A percentile compares a stretch with the other conserved stretches of the same genome.
Conservation (phyloP, 2,797 vertebrate genomes). For the Pseudochirops corinnae region DNA sequence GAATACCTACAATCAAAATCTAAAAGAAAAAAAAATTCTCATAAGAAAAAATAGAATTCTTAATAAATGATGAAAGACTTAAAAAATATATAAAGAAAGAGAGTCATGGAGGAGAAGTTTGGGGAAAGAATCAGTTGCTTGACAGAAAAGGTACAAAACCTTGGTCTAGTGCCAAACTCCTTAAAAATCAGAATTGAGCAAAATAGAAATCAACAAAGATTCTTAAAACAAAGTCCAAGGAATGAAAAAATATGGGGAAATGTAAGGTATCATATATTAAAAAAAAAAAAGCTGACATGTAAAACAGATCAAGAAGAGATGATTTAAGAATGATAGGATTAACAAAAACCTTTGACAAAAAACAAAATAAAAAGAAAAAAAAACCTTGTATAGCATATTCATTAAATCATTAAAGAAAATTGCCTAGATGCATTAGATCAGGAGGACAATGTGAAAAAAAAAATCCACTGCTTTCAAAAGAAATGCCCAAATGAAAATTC, state of each 20-base stretch:
- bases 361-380: neutral
- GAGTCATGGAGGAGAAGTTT: neutral
- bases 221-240: neutral
- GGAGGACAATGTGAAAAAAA: neutral
- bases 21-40: neutral
- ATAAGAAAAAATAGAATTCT: neutral
- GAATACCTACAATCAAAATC: neutral
- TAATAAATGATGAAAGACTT: neutral
- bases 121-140: neutral
- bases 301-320: neutral
- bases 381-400: neutral
- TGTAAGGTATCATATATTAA: too few species aligned
- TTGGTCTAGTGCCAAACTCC: neutral
- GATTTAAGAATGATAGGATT: too few species aligned
- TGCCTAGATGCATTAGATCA: neutral
- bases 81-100: neutral
- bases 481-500: neutral
- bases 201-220: neutral
- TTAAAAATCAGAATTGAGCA: neutral
- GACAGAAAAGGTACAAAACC: neutral
- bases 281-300: neutral
- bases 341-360: neutral
- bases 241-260: neutral
- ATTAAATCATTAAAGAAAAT: neutral
- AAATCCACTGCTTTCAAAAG: neutral